Conservation (phyloP, 1,140 invertebrate species). For the Conus betulinus region DNA sequence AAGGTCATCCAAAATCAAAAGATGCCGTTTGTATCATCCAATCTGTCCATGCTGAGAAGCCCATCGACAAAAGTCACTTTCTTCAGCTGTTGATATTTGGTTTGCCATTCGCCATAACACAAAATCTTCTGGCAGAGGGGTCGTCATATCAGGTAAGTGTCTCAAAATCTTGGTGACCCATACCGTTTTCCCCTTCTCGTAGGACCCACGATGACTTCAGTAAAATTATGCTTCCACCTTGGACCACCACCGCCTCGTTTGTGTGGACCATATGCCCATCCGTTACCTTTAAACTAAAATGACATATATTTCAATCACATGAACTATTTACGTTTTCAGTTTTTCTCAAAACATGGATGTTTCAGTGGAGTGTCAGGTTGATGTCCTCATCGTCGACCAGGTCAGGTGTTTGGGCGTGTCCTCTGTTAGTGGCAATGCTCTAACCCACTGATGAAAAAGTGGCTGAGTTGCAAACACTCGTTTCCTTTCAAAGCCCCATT, state of each 20-base stretch:
- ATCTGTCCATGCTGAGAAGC: background rate
- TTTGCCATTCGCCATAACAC: slow-evolving; percentile 41
- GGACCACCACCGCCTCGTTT: background rate
- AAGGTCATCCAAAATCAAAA: slow-evolving; percentile 35
- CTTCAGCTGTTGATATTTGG: background rate
- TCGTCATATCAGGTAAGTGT: background rate
- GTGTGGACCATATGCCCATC: too few relatives aligned
- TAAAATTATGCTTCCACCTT: background rate
- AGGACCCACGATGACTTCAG: background rate
- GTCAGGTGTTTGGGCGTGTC: too few relatives aligned
- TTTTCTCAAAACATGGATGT: too few relatives aligned
- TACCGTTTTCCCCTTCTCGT: background rate
- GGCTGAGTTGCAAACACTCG: too few relatives aligned
- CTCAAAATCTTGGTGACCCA: background rate
- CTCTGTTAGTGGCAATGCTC: too few relatives aligned
- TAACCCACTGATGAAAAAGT: too few relatives aligned
- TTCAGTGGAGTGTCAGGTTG: too few relatives aligned
- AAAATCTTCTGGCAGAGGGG: slow-evolving; percentile 8
- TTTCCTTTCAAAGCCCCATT: too few relatives aligned
- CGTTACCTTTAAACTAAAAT: too few relatives aligned
- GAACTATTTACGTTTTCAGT: too few relatives aligned
- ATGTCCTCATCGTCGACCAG: too few relatives aligned
- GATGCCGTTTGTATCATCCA: background rate
- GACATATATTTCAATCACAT: too few relatives aligned
- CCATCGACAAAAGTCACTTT: slow-evolving; percentile 31